These are phyloP conservation scores for Cyprinella venusta DNA, from an alignment of 2,797 vertebrate genomes.

Conservation along the genomic window DNA sequence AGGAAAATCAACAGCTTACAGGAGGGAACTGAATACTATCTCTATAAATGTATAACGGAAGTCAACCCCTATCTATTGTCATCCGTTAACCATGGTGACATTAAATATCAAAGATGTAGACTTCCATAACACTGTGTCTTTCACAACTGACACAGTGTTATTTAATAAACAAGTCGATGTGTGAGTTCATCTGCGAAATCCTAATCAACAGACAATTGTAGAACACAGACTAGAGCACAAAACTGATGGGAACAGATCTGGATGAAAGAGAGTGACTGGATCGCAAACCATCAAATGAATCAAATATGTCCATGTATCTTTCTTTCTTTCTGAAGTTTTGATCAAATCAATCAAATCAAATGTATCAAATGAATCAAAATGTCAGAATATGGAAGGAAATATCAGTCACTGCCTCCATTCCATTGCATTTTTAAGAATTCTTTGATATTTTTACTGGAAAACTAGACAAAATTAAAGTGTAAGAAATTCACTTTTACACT, in stretches of 20 bases:
- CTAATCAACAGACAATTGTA: neutral
- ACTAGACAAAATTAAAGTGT: no score
- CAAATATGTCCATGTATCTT: no score
- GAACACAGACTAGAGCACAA: neutral
- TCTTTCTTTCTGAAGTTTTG: neutral
- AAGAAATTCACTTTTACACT: neutral
- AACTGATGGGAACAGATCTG: neutral
- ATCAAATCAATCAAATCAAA: neutral
- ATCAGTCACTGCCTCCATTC: no score
- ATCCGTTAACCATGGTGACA: slow-evolving; percentile 7
- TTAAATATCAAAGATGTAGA: neutral
- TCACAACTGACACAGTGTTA: slow-evolving; percentile 5
- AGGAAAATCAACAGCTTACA: neutral
- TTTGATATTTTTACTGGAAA: no score
- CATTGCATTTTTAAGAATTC: no score
- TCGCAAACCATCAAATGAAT: neutral
- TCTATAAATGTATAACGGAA: neutral
- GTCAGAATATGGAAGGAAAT: neutral
- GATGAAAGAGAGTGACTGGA: neutral
- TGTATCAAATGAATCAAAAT: neutral
- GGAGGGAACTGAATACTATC: neutral
- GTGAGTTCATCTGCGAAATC: neutral
- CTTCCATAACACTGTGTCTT: slow-evolving; percentile 2
- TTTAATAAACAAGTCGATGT: slow-evolving; percentile 23
- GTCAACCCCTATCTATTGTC: slow-evolving; percentile 6